Percentiles rank a stretch among this genome's conserved stretches.
These are phyloP conservation scores for Chrysochloris asiatica DNA, from an alignment of 2,113 vertebrate genomes.

Conservation along the genomic window DNA sequence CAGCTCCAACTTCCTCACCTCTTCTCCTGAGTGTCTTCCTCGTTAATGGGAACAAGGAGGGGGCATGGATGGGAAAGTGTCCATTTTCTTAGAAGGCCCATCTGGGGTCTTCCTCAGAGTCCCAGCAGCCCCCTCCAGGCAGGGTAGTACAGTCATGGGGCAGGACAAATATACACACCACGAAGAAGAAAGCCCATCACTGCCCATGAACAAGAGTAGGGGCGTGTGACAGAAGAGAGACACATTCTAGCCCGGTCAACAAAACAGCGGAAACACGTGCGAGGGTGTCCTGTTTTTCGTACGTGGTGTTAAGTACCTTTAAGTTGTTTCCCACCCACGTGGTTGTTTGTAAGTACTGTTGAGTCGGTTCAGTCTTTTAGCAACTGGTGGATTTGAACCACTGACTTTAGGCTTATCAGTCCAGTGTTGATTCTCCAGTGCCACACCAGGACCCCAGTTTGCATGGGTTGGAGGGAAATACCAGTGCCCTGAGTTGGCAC, in stretches of 20 bases:
- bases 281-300: rapidly evolving
- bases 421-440: no score
- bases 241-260: rapidly evolving
- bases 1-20: neutral
- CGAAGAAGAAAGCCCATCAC: rapidly evolving
- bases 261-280: rapidly evolving
- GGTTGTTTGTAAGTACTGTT: no score
- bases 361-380: no score
- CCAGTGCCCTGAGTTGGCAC: neutral
- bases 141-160: neutral
- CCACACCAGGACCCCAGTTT: no score
- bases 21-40: neutral
- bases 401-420: no score
- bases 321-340: no score
- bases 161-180: no score
- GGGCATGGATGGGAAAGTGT: rapidly evolving
- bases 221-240: rapidly evolving
- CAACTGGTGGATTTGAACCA: no score
- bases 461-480: rapidly evolving
- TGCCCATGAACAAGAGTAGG: rapidly evolving
- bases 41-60: no score
- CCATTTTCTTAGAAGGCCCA: rapidly evolving
- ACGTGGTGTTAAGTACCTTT: no score
- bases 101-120: neutral
- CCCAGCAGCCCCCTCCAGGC: neutral